Evolutionary conservation across 2,888 invertebrate genomes (phyloP).

Genomic region (Netelia inedita): DNA sequence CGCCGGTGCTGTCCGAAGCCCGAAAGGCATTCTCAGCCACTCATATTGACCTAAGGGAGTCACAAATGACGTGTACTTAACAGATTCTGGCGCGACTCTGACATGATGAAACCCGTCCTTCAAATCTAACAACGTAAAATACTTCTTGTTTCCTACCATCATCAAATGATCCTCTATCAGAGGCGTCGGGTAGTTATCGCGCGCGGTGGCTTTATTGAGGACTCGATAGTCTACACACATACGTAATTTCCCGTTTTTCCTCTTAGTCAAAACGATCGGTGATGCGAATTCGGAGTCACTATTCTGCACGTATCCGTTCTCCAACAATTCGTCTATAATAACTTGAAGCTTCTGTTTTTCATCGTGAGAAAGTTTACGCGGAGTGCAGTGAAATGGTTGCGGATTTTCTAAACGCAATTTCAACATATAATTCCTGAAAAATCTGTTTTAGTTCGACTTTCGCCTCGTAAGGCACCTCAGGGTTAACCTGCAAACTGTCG

Average conservation of each 20-base stretch:
- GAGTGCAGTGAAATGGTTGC: conserved; percentile 49
- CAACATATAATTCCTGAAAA: conserved; percentile 45
- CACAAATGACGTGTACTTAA: conserved; percentile 71
- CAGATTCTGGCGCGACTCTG: conserved; percentile 57
- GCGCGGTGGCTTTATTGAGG: conserved; percentile 65
- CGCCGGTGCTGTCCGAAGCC: conserved; percentile 72
- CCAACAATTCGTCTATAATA: conserved; percentile 64
- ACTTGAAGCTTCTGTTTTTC: conserved; percentile 64
- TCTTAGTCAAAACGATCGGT: conserved; percentile 63
- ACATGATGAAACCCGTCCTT: conserved; percentile 71
- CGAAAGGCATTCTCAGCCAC: conserved; percentile 72
- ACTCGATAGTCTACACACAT: conserved; percentile 66
- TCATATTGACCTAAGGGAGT: conserved; percentile 72
- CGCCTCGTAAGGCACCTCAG: conserved; percentile 30
- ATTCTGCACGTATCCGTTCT: conserved; percentile 49
- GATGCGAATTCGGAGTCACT: conserved; percentile 67
- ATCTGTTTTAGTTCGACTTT: conserved; percentile 30
- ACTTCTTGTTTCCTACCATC: conserved; percentile 58
- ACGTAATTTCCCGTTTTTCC: conserved; percentile 55
- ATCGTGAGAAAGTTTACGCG: conserved; percentile 62
- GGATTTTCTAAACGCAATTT: conserved; percentile 44
- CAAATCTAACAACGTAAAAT: conserved; percentile 70
- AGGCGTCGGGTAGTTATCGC: conserved; percentile 69
- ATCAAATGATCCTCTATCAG: conserved; percentile 71
- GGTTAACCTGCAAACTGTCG: conserved; percentile 25